Percentiles rank a stretch among this genome's conserved stretches.
phyloP scores from a whole-genome alignment of 1,140 invertebrate species.

The Prorops nasuta region DNA sequence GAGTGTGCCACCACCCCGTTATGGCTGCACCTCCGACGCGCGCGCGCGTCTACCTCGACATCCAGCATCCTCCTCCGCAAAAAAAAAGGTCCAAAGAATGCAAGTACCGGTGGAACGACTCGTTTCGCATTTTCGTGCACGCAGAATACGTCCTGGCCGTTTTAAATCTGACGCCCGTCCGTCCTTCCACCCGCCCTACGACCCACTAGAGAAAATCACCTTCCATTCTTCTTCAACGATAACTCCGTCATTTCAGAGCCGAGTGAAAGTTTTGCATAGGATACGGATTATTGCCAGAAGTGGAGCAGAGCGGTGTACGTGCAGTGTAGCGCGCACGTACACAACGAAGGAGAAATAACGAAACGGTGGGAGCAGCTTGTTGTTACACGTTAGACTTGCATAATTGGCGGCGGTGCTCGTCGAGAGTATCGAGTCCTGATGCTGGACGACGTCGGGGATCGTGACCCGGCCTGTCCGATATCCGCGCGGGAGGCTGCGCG shows the following conservation, averaged over 20 bases:
- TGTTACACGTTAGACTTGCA: constrained; percentile 36
- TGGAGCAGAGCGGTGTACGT: constrained; percentile 18
- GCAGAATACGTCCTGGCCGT: no score
- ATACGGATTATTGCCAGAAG: constrained; percentile 15
- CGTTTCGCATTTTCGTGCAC: constrained; percentile 27
- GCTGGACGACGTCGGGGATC: no score
- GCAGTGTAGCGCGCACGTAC: constrained; percentile 18
- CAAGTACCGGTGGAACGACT: constrained; percentile 43
- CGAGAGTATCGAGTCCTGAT: no score
- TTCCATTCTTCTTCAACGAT: no score
- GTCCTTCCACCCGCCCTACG: no score
- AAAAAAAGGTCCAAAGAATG: constrained; percentile 37
- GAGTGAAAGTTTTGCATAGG: no score
- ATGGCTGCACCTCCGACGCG: constrained; percentile 5
- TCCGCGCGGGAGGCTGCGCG: constrained; percentile 30
- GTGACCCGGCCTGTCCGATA: constrained; percentile 52
- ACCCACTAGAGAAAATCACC: no score
- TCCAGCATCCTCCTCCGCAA: constrained; percentile 32
- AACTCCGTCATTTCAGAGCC: no score
- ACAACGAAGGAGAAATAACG: constrained; percentile 13
- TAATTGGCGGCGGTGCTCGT: constrained; percentile 34
- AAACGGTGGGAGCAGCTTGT: no score
- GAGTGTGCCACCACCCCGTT: no score
- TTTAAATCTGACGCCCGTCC: no score
- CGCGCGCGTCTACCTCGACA: constrained; percentile 15